These are phyloP conservation scores for Lucilia sericata DNA, from an alignment of 1,140 invertebrate genomes.

Conservation along the genomic window DNA sequence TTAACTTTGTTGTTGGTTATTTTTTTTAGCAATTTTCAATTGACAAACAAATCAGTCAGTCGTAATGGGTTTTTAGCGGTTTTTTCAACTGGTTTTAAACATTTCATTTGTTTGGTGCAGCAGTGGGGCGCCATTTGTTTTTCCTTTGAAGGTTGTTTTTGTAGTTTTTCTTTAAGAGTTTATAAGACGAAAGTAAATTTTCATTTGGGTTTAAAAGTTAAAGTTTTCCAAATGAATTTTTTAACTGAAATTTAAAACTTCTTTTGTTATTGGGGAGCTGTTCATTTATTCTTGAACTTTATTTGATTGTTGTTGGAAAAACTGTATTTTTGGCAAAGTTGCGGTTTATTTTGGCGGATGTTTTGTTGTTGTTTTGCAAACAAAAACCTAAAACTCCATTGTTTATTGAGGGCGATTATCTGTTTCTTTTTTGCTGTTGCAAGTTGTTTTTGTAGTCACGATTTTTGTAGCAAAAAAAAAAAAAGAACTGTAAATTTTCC, in stretches of 20 bases:
- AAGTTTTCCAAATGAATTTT: background rate
- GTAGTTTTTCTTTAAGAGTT: too few relatives aligned
- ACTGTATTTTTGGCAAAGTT: background rate
- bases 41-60: background rate
- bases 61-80: background rate
- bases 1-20: background rate
- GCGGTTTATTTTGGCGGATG: background rate
- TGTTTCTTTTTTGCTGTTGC: background rate
- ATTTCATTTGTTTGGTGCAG: too few relatives aligned
- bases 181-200: background rate
- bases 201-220: background rate
- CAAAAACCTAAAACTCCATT: background rate
- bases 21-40: background rate
- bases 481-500: background rate
- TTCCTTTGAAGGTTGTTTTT: too few relatives aligned
- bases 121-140: too few relatives aligned
- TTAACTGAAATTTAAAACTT: background rate
- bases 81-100: background rate
- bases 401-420: conserved; percentile 5
- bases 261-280: background rate
- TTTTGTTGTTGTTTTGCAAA: too few relatives aligned
- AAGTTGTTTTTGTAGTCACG: background rate
- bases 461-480: background rate
- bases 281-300: background rate
- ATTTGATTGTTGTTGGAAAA: background rate